Conservation (phyloP, 2,888 invertebrate species). For the Nysson spinosus region DNA sequence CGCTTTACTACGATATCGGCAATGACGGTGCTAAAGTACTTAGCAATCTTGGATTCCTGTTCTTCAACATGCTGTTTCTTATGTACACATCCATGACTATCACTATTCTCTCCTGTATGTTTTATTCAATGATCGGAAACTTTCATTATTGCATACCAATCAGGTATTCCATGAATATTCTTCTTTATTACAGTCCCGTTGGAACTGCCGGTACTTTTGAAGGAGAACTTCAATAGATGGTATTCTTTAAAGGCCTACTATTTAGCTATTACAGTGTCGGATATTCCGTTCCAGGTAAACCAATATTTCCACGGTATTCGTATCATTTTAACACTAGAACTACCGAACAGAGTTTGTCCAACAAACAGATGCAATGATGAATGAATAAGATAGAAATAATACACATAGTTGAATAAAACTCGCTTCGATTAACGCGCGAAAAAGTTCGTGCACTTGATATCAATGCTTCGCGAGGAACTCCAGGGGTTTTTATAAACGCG, state of each 20-base stretch:
- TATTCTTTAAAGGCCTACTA: constrained; percentile 97
- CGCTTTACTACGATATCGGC: constrained; percentile 96
- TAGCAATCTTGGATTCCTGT: constrained; percentile 96
- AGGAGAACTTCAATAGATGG: constrained; percentile 98
- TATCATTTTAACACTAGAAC: too few relatives aligned
- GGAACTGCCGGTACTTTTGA: constrained; percentile 95
- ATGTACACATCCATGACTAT: constrained; percentile 99
- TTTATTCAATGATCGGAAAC: constrained; percentile 10
- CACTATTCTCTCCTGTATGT: constrained; percentile 97
- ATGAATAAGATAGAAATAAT: too few relatives aligned
- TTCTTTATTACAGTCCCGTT: constrained; percentile 85
- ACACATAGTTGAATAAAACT: too few relatives aligned
- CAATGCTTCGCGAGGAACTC: too few relatives aligned
- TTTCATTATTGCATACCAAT: neutral
- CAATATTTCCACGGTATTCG: neutral
- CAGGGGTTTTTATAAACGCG: too few relatives aligned
- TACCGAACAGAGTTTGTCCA: too few relatives aligned
- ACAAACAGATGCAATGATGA: too few relatives aligned
- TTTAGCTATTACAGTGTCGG: constrained; percentile 95
- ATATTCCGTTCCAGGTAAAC: constrained; percentile 97
- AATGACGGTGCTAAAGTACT: constrained; percentile 97
- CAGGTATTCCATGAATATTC: neutral
- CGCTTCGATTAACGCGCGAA: too few relatives aligned
- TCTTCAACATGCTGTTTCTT: constrained; percentile 98
- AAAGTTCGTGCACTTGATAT: too few relatives aligned